phyloP scores from a whole-genome alignment of 2,888 invertebrate species.

The Tanypteryx hageni region DNA sequence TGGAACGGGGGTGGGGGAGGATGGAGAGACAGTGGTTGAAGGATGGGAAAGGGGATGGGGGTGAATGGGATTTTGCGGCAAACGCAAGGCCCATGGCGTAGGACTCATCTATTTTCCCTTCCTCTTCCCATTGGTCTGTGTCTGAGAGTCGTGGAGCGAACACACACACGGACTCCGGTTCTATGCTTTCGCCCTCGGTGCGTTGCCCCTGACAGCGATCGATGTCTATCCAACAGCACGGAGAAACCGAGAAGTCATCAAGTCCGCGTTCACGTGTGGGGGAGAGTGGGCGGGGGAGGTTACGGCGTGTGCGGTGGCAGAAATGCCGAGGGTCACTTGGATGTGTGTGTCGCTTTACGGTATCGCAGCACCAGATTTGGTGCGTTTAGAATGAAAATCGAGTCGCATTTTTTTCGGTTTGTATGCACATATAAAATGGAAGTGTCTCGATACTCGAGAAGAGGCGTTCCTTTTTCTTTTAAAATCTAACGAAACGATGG shows the following conservation, averaged over 20 bases:
- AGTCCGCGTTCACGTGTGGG: slow-evolving; percentile 8
- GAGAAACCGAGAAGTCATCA: slow-evolving; percentile 46
- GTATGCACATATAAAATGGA: too few species aligned
- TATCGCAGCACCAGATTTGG: too few species aligned
- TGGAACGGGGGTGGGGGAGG: too few species aligned
- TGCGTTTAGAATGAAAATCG: too few species aligned
- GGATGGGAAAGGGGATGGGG: neutral
- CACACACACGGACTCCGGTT: neutral
- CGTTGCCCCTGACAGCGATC: neutral
- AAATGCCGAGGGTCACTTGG: too few species aligned
- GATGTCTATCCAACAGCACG: neutral
- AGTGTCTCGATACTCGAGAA: too few species aligned
- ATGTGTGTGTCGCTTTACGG: too few species aligned
- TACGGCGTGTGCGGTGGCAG: too few species aligned
- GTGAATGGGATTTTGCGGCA: neutral
- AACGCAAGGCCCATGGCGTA: slow-evolving; percentile 14
- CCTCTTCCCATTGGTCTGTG: slow-evolving; percentile 15
- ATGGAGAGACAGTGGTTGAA: neutral
- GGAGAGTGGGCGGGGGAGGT: too few species aligned
- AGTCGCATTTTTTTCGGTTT: too few species aligned
- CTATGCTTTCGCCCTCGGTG: neutral
- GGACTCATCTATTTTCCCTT: slow-evolving; percentile 4
- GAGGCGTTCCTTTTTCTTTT: too few species aligned
- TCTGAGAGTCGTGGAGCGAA: neutral
- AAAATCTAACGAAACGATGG: too few species aligned